phyloP scores from a whole-genome alignment of 2,113 vertebrate species.

The Puma concolor region DNA sequence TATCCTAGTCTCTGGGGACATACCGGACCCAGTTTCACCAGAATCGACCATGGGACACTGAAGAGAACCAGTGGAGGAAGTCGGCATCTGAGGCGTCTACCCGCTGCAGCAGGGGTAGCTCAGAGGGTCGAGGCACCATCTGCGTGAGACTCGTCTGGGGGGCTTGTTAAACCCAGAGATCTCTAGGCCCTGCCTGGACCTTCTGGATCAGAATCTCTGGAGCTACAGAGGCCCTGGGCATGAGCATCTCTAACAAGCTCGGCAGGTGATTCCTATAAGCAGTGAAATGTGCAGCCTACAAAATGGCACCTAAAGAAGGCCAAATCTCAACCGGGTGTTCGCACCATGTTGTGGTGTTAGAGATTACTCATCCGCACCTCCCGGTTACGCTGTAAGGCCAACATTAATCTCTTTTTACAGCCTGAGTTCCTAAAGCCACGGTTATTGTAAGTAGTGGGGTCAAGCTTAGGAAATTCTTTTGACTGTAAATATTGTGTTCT shows the following conservation, averaged over 20 bases:
- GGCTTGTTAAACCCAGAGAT: neutral
- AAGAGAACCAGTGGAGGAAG: neutral
- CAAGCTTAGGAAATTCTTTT: neutral
- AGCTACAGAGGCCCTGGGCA: neutral
- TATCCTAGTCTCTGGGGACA: neutral
- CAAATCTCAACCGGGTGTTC: accelerated
- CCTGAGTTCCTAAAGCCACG: neutral
- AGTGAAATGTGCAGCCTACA: neutral
- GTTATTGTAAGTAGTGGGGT: neutral
- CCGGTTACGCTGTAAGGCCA: neutral
- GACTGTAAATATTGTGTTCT: neutral
- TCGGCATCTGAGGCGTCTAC: accelerated
- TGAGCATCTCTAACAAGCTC: neutral
- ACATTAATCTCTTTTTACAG: neutral
- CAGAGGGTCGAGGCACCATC: neutral
- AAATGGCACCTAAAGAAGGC: neutral
- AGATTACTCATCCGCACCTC: neutral
- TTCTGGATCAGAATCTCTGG: neutral
- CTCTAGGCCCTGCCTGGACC: neutral
- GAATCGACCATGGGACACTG: neutral
- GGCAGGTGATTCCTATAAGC: neutral
- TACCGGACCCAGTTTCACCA: too few relatives aligned
- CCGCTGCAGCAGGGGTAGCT: neutral
- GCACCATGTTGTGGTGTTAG: accelerated
- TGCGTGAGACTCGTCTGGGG: neutral